A percentile compares a stretch with the other conserved stretches of the same genome.
Conservation (phyloP, 2,797 vertebrate species). For the Cossypha heuglini region DNA sequence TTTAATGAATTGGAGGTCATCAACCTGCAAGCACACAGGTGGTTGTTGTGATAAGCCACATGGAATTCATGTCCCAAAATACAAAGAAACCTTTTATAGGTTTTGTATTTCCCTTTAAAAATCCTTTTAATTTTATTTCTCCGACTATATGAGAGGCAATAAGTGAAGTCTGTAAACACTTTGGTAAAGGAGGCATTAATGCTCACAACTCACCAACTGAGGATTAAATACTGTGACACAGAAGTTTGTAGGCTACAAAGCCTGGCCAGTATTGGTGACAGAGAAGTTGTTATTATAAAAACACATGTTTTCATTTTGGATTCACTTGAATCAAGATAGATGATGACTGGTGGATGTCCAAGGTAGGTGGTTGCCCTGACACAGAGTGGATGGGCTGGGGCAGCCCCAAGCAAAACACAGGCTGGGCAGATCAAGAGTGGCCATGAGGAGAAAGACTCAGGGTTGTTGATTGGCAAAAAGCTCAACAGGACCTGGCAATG, state of each 20-base stretch:
- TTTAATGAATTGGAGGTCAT: conserved; percentile 24
- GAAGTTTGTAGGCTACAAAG: background rate
- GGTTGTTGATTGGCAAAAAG: background rate
- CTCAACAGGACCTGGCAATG: background rate
- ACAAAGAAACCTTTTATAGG: background rate
- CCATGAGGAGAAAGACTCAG: background rate
- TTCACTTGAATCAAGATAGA: background rate
- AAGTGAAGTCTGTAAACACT: background rate
- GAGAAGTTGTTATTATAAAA: background rate
- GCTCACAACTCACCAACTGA: background rate
- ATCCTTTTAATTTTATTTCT: background rate
- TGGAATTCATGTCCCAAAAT: background rate
- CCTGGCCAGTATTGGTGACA: background rate
- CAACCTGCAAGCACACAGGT: background rate
- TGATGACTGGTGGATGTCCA: background rate
- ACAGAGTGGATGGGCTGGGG: too few species aligned
- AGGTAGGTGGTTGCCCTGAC: background rate
- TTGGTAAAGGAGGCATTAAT: background rate
- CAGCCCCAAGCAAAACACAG: background rate
- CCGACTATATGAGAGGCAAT: background rate
- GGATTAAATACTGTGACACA: background rate
- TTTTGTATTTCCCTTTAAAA: background rate
- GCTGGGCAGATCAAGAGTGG: too few species aligned
- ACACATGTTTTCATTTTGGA: background rate
- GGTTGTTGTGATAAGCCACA: background rate